These are phyloP conservation scores for Xenopus borealis DNA, from an alignment of 2,113 vertebrate species.

Conservation along the genomic window DNA sequence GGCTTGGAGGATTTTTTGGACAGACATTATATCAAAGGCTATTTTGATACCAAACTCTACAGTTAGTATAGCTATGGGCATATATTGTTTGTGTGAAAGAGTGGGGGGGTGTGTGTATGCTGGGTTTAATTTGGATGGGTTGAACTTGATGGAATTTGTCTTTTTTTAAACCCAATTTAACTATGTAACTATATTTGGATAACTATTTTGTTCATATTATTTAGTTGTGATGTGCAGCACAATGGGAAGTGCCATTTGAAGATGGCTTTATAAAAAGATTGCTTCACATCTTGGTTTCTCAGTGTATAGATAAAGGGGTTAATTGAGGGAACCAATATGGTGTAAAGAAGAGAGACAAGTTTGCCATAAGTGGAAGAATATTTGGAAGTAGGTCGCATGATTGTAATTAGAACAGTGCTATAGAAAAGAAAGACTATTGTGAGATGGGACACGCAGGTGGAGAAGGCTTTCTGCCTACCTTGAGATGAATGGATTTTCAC, in stretches of 20 bases:
- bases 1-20: too few species aligned
- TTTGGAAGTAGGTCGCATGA: conserved; percentile 45
- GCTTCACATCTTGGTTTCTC: conserved; percentile 51
- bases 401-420: conserved; percentile 51
- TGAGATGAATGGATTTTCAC: conserved; percentile 45
- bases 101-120: too few species aligned
- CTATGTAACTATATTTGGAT: too few species aligned
- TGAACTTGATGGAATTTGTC: too few species aligned
- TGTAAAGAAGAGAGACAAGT: conserved; percentile 55
- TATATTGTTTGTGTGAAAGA: too few species aligned
- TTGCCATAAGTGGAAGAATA: conserved; percentile 54
- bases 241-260: background rate
- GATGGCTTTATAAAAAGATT: conserved; percentile 9
- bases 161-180: too few species aligned
- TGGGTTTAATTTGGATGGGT: too few species aligned
- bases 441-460: conserved; percentile 47
- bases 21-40: too few species aligned
- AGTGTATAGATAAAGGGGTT: conserved; percentile 56
- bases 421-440: conserved; percentile 47
- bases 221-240: too few species aligned
- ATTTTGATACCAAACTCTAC: too few species aligned
- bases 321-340: conserved; percentile 53
- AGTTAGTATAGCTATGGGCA: too few species aligned
- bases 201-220: too few species aligned
- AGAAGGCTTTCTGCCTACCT: conserved; percentile 43